A percentile compares a stretch with the other conserved stretches of the same genome.
Conservation (phyloP, 2,797 vertebrate species). For the Poeciliopsis presidionis region DNA sequence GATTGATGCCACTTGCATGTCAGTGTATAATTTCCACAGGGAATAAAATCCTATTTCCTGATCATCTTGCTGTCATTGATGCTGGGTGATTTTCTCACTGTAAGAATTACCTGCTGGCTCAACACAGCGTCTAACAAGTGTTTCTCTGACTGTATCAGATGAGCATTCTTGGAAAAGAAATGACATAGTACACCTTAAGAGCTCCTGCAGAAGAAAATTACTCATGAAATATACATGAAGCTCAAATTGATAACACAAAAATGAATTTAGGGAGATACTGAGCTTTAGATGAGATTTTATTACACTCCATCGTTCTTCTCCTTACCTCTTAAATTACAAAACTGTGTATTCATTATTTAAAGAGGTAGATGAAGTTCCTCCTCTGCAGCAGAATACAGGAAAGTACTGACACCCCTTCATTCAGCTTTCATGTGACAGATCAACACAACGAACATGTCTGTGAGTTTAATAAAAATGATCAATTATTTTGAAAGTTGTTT, state of each 20-base stretch:
- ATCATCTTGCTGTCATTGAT: slow-evolving; percentile 11
- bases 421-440: background rate
- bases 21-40: slow-evolving; percentile 30
- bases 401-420: background rate
- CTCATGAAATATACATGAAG: slow-evolving; percentile 19
- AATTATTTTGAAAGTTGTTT: background rate
- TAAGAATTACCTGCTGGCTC: slow-evolving; percentile 20
- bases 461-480: background rate
- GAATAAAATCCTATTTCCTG: slow-evolving; percentile 32
- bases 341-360: background rate
- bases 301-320: background rate
- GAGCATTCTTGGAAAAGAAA: background rate
- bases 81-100: slow-evolving; percentile 25
- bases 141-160: background rate
- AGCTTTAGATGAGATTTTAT: slow-evolving; percentile 1
- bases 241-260: slow-evolving; percentile 14
- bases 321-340: background rate
- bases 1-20: slow-evolving; percentile 18
- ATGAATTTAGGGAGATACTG: background rate
- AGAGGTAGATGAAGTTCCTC: background rate
- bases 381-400: background rate
- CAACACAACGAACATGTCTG: background rate
- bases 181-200: slow-evolving; percentile 1
- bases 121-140: slow-evolving; percentile 5
- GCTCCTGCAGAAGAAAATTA: background rate